Evolutionary conservation across 2,113 vertebrate genomes (phyloP).

Genomic region (Pseudorectes ferrugineus): DNA sequence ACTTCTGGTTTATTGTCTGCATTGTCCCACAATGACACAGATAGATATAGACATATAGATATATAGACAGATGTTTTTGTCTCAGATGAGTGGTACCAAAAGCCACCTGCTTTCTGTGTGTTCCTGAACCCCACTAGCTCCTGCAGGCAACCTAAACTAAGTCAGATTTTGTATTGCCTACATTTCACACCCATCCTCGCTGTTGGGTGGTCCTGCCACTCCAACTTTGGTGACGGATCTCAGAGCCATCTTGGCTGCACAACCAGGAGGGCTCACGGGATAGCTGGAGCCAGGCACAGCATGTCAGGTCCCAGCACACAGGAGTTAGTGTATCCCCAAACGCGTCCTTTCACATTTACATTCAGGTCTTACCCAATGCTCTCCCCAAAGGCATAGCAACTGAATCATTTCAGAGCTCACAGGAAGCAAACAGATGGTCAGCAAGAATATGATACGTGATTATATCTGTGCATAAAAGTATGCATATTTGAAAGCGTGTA

Average conservation of each 20-base stretch:
- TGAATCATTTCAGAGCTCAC: slow-evolving; percentile 35
- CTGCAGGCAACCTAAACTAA: not conserved
- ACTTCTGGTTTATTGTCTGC: slow-evolving; percentile 12
- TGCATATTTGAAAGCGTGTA: slow-evolving; percentile 28
- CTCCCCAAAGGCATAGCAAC: slow-evolving; percentile 24
- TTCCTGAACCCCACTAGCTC: not conserved
- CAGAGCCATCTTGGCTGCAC: not conserved
- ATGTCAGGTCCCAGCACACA: not conserved
- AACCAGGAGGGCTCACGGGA: not conserved
- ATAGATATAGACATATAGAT: not conserved
- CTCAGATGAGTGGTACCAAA: not conserved
- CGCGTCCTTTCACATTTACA: not conserved
- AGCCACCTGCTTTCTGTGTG: not conserved
- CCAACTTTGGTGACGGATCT: not conserved
- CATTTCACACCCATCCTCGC: not conserved
- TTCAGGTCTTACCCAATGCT: slow-evolving; percentile 4
- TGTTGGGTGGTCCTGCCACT: not conserved
- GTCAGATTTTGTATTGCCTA: not conserved
- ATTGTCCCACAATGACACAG: not conserved
- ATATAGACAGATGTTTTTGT: not conserved
- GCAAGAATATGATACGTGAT: slow-evolving; percentile 35
- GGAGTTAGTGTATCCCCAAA: not conserved
- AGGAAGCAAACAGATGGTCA: slow-evolving; percentile 60
- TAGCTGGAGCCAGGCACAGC: not conserved
- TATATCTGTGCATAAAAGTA: slow-evolving; percentile 34